Conservation (phyloP, 1,140 invertebrate genomes). For the Sycophaga agraensis region DNA sequence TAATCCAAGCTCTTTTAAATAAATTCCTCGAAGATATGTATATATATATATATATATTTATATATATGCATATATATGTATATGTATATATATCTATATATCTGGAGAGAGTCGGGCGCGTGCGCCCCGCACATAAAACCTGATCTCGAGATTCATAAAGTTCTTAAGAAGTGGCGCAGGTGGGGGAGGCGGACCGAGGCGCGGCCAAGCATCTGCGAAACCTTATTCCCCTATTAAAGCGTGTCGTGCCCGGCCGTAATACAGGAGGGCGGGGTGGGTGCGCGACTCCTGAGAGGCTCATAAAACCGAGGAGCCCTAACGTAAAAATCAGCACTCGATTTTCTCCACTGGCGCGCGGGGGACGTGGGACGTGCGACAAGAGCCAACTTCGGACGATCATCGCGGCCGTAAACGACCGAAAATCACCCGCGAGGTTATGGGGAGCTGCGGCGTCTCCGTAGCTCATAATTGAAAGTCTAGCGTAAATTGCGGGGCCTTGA, state of each 20-base stretch:
- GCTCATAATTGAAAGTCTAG: too few relatives aligned
- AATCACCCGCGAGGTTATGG: too few relatives aligned
- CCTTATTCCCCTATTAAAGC: slow-evolving; percentile 17
- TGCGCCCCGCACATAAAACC: too few relatives aligned
- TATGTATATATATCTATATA: too few relatives aligned
- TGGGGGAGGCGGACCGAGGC: neutral
- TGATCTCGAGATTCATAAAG: slow-evolving; percentile 20
- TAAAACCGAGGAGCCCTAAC: neutral
- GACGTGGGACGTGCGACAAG: neutral
- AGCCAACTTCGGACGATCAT: slow-evolving; percentile 10
- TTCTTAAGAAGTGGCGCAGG: neutral
- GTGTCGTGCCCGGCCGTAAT: neutral
- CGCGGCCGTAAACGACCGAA: slow-evolving; percentile 2
- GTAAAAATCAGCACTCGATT: slow-evolving; percentile 11
- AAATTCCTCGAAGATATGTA: neutral
- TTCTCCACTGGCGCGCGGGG: too few relatives aligned
- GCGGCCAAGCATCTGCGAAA: neutral
- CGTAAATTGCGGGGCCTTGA: too few relatives aligned
- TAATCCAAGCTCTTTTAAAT: neutral
- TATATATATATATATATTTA: too few relatives aligned
- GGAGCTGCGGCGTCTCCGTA: too few relatives aligned
- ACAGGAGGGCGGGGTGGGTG: too few relatives aligned
- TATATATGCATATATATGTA: too few relatives aligned
- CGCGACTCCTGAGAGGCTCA: neutral
- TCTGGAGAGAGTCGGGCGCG: too few relatives aligned